Base-by-base conservation (phyloP, 2,113 vertebrate genomes). In the Neopipo cinnamomea region DNA sequence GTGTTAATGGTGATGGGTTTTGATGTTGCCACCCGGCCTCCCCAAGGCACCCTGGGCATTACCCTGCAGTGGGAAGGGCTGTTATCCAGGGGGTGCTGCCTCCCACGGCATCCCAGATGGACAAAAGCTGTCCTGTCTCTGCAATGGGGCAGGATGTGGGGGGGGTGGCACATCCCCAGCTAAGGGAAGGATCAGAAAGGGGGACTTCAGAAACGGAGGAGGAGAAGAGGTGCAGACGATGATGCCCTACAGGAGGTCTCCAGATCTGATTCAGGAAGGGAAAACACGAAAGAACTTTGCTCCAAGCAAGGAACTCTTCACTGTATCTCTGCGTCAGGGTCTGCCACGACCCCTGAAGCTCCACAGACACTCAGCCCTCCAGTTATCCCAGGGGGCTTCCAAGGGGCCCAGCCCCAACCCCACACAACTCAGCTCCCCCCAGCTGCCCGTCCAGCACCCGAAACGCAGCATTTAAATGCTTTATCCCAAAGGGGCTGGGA, bases 281-380 rank as follows among this genome's bases (percentile, higher is more conserved):
- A 44, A 67, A 82, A 46, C 14, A 2, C 5, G 44, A 20, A 79
- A 15, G 75, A 86, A 67, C 35, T 83, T 68, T 37, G 58, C 49
- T 73, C 24, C 63, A 67, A 73, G 31, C 47, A 55, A 47, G 35
- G 68, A 77, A 30, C 67, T 55, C 25, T 21, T 83, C 39, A 18
- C 59, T 20, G 1, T 11, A 28, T 30, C 49, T 39, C 62, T 58
- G 23, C 0, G 0, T 14, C 9, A 1, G 33, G 20, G 10, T 65
- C 14, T 75, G 52, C 66, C 18, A 28, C 0, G 2, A 53, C 49
- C 67, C 62, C 52, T 16, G 30, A 24, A 31, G 77, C 44, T 47
- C 61, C 9, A 5, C 33, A 46, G 53, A 33, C 14, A 3, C n/a
- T 14, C 49, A 20, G 44, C 42, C 53, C 4, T n/a, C 28, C 52